Evolutionary conservation across 2,113 vertebrate species (phyloP), one percentile per base, ranked within the genome.

Genomic region (Tupaia tana): DNA sequence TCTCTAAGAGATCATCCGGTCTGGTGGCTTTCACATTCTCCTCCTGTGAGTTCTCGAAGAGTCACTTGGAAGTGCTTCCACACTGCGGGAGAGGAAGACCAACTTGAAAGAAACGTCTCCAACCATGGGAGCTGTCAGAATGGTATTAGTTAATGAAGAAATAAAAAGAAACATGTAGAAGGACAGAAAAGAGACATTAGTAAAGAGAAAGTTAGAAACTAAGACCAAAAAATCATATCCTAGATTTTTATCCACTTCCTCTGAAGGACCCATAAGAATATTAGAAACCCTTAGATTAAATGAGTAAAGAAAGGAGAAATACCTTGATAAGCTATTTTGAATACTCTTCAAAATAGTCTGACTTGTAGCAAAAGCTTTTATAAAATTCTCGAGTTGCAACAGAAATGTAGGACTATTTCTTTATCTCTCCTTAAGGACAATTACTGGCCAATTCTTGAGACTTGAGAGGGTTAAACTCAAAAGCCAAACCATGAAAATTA

Each of bases 391-490:
- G 96, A 96, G 83, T 63, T 73, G 16, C 2, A 87, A 29, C 0
- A 94, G 13, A 78, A 87, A 74, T 74, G 12, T 20, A 84, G 27
- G 70, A 90, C 67, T 1, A 22, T 5, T 73, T 94, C 59, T 56
- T 93, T 67, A 34, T 54, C 63, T 89, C 34, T 94, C 56, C 83
- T 73, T 69, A 84, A 25, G 25, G 6, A 63, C 4, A 31, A 8
- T 34, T 80, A 43, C 24, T 0, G 87, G 31, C 11, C 14, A 93
- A 29, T 67, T 95, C 75, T 78, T 85, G 25, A 93, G 54, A 87
- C 14, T 78, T 93, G 6, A 94, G 7, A 89, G 8, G 1, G 20
- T 94, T 93, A 93, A 97, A 92, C 29, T 11, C 6, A 85, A 97
- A 96, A 84, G 24, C 56, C 58, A 93, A 54, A 10, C 0, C 31